A percentile compares a stretch with the other conserved stretches of the same genome.
Evolutionary conservation across 2,113 vertebrate genomes (phyloP).

Genomic region (Tonatia bakeri): DNA sequence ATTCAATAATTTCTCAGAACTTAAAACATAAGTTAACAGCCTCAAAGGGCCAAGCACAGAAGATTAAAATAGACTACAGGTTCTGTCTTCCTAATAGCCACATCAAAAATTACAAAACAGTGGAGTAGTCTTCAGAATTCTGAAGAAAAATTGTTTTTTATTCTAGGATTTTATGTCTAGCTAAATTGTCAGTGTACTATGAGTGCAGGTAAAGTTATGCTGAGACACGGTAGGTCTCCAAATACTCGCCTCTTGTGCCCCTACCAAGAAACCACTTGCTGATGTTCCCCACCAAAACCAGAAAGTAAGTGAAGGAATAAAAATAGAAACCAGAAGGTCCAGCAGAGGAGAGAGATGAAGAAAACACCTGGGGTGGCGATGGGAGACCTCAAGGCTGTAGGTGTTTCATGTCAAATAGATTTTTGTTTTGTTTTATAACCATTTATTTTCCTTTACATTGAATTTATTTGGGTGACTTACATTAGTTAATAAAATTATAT

Average conservation of each 20-base stretch:
- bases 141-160: neutral
- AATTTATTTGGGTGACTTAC: no score
- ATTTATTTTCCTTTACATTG: no score
- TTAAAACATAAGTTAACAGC: neutral
- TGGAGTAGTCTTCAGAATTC: neutral
- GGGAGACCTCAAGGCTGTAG: no score
- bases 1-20: neutral
- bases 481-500: no score
- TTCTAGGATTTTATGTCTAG: neutral
- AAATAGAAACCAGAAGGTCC: neutral
- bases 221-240: neutral
- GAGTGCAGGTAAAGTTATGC: neutral
- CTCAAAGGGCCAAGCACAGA: neutral
- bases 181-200: neutral
- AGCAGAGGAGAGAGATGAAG: neutral
- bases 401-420: no score
- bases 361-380: no score
- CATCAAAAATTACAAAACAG: neutral
- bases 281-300: neutral
- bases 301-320: neutral
- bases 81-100: neutral
- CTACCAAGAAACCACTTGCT: neutral
- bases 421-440: no score
- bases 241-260: neutral
- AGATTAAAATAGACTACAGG: neutral